Base-by-base conservation (phyloP, 2,888 invertebrate genomes). In the Patella ulyssiponensis region DNA sequence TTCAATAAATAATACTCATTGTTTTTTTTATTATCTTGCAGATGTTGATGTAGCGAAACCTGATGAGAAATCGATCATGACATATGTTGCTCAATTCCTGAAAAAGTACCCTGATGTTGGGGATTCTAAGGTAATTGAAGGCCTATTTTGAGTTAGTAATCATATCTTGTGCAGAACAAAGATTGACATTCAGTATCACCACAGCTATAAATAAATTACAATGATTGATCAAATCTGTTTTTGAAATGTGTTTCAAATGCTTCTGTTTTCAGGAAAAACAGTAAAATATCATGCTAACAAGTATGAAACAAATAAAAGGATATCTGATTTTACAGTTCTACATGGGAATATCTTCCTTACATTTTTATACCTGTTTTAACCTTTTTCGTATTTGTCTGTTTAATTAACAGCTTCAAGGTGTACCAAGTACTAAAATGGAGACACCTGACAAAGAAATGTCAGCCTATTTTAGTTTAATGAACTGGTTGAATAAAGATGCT, bases 21-120 rank as follows among this genome's bases (percentile, higher is more conserved):
- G 44, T 44, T 9, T 44, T 9, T 9, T 44, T 44, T 44, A 52
- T 9, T 76, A 20, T 71, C 15, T 69, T 80, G 4, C 82, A 92
- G 98, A 98, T 92, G 97, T 98, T 74, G 98, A 98, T 92, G 97
- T 98, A 51, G 95, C 96, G 52, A 96, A 96, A 91, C 98, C 98
- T 5, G 98, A 98, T 92, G 98, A 98, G 92, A 96, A 97, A 92
- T 98, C 97, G 81, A 97, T 98, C 87, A 98, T 98, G 98, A 98
- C 98, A 53, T 98, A 98, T 92, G 98, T 98, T 81, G 98, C 98
- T 69, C 98, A 98, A 93, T 98, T 98, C 93, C 93, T 98, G 90
- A 97, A 98, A 92, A 97, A 97, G 93, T 93, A 92, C 81, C 92
- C 92, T 17, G 90, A 91, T 81, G 86, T 87, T 78, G 88, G 87